Base-by-base conservation (phyloP, 2,888 invertebrate species). In the Busseola fusca region DNA sequence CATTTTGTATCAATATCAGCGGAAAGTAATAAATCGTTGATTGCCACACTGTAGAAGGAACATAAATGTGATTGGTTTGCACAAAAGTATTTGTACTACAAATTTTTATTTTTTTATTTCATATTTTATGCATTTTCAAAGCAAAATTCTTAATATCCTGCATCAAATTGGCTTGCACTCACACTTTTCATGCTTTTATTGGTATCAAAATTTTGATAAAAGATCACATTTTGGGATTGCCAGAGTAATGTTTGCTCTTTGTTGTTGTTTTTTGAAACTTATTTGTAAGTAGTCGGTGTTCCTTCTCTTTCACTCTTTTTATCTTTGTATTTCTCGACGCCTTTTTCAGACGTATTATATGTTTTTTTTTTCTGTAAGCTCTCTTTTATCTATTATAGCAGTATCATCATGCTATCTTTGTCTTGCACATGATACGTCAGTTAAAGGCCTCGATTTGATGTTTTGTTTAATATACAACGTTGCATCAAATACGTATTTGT, bases 251-350 rank as follows among this genome's bases (percentile, higher is more conserved):
- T 89, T 92, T 92, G 91, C 87, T 88, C 89, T 87, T 89, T 90
- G 89, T 90, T 90, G 86, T 89, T 89, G 88, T 88, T 85, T 80
- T 82, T 89, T 90, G 80, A 73, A 80, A 72, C 77, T 81, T 80
- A 78, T 90, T 86, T 90, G 89, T 94, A 89, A 90, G 92, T 95
- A 95, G 95, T 94, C 94, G 92, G 95, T 95, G 95, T 95, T 95
- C 95, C 86, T 95, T 95, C 95, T 95, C 95, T 95, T 95, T 94
- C 90, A 93, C 93, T 91, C 90, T 91, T 91, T 89, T 90, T 84
- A 81, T 88, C 81, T 88, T 81, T 82, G 79, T 86, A 83, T 85
- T 77, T 75, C 69, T 90, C 88, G 85, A 88, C 90, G 89, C 87
- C 90, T 81, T 90, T 92, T 84, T 90, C 10, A 18, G 42, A 57